Base-by-base conservation (phyloP, 2,797 vertebrate species). In the Tokudaia tokunoshimensis region DNA sequence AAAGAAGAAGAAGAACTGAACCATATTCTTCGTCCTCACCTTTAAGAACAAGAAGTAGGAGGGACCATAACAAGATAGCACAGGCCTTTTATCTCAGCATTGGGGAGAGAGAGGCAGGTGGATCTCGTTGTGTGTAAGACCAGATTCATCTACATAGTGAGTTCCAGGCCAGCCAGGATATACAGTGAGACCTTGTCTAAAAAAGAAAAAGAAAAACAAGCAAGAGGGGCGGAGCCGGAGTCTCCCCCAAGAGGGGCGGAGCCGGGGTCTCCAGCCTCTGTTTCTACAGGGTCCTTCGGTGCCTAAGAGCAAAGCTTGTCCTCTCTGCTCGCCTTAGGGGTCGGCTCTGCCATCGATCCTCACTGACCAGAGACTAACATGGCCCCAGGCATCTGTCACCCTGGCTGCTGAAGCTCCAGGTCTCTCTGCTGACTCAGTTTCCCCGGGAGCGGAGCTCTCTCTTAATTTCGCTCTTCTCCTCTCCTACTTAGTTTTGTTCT, bases 281-380 rank as follows among this genome's bases (percentile, higher is more conserved):
- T 2, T 2, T 3, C 70, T 1, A 2, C 29, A 19, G 70, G 37
- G 6, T 55, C 67, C 31, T 19, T 20, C 34, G 47, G 29, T 61
- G 4, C 75, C 41, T 29, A 14, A 83, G 31, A 19, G 14, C 44
- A 31, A 78, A 57, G 24, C 22, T 24, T 2, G n/a, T 47, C 37
- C 55, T 80, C 19, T 47, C 59, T 5, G 17, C 29, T 41, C 1
- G 4, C n/a, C n/a, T 87, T 44, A 63, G 44, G 34, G 22, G 26
- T 2, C 19, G 81, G 0, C 41, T 22, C 44, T 37, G 34, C 29
- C 34, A 26, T 24, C 1, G 14, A 17, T 79, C 15, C 72, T 2
- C 0, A 50, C 22, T n/a, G 26, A 72, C 26, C 11, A n/a, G 20
- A 52, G 50, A 34, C 24, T n/a, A 2, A 61, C n/a, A 2, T 1